Percentiles rank a stretch among this genome's conserved stretches.
Conservation (phyloP, 2,888 invertebrate species). For the Trypoxylon attenuatum region DNA sequence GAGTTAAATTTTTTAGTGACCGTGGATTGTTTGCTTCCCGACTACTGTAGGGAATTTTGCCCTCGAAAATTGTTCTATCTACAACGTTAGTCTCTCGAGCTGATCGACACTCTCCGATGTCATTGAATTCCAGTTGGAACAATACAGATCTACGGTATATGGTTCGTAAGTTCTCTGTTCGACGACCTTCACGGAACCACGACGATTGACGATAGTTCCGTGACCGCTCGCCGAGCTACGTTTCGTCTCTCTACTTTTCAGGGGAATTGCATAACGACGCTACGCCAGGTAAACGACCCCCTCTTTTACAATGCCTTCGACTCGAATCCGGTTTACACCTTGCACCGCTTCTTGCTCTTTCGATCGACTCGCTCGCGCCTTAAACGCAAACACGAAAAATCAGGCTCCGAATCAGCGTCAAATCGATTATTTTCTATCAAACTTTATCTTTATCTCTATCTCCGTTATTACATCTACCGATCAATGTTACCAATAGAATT, state of each 20-base stretch:
- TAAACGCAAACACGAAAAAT: background rate
- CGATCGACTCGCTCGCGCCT: background rate
- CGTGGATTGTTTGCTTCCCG: too few relatives aligned
- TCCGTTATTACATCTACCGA: too few relatives aligned
- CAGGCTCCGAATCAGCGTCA: background rate
- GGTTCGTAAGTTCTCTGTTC: constrained; percentile 8
- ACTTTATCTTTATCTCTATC: too few relatives aligned
- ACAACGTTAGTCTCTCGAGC: too few relatives aligned
- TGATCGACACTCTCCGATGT: constrained; percentile 2
- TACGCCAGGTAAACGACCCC: constrained; percentile 10
- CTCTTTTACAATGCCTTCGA: background rate
- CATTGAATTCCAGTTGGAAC: constrained; percentile 26
- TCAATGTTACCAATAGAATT: too few relatives aligned
- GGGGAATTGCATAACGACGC: constrained; percentile 21
- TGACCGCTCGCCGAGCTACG: constrained; percentile 14
- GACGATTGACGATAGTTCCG: constrained; percentile 30
- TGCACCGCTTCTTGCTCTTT: background rate
- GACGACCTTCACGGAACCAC: constrained; percentile 31
- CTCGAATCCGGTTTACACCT: constrained; percentile 12
- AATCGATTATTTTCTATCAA: too few relatives aligned
- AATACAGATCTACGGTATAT: too few relatives aligned
- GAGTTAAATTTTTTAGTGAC: too few relatives aligned
- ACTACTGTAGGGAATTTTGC: too few relatives aligned
- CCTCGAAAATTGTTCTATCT: too few relatives aligned
- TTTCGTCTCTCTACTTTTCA: constrained; percentile 17